Base-by-base conservation (phyloP, 2,797 vertebrate genomes). In the Schizopygopsis pylzovi region DNA sequence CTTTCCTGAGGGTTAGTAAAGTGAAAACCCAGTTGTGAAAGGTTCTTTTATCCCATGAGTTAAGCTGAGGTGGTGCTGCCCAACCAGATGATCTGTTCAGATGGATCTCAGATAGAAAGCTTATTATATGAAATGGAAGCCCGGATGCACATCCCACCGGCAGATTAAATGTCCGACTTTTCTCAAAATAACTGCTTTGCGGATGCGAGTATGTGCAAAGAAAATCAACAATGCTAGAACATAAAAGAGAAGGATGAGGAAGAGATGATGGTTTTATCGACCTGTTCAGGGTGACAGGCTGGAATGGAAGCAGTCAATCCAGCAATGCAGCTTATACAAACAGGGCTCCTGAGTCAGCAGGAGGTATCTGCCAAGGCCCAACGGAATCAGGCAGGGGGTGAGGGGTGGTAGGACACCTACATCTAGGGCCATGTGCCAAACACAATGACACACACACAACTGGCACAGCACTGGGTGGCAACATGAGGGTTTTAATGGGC, bases 371-470 rank as follows among this genome's bases (percentile, higher is more conserved):
- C 92, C 92, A 94, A 94, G 83, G 89, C 90, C 90, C 25, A 10
- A 49, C 9, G 86, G 89, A 93, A 90, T 93, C 91, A 94, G 90
- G 91, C 92, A 88, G 91, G 90, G 93, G 91, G 88, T 63, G 87
- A 91, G 89, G 82, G 88, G 88, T 91, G 86, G 79, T 52, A 85
- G 85, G 82, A 89, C 86, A 82, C 73, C 90, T 78, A 33, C 84
- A 84, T 87, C 85, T 84, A 89, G 91, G 94, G 94, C 95, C 96
- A 96, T 94, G 94, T 92, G 96, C 95, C 95, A 95, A 94, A 93
- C 89, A 96, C 95, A 96, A 96, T 94, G 93, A 94, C 76, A 87
- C 91, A 91, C 91, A 91, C 92, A 95, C 83, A 78, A 92, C 90
- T 93, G 94, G 92, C 92, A 92, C 92, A 92, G 93, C 92, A 93